Base-by-base conservation (phyloP, 2,797 vertebrate species). In the Trachurus trachurus region DNA sequence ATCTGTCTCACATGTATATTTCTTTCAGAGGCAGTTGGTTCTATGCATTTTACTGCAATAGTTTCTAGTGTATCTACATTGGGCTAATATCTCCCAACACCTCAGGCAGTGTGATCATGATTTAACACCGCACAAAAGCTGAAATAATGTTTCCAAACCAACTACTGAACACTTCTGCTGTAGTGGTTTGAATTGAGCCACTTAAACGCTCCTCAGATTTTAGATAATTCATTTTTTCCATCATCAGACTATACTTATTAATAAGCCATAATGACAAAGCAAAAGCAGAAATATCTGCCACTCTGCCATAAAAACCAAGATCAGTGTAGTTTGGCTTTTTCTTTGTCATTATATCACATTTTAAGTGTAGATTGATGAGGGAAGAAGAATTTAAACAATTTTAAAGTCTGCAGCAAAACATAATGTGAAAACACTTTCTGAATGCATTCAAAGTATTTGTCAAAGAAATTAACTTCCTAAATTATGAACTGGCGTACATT, bases 41-140 rank as follows among this genome's bases (percentile, higher is more conserved):
- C 40, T 52, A 4, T 31, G 56, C 37, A 84, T 73, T 68, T 78
- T 21, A 62, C 44, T 58, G 29, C 52, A 61, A 3, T 9, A 49
- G 9, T 16, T 63, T 67, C 10, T 29, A 29, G 15, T 21, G 13
- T 9, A 13, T 15, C 29, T 26, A 13, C 11, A 47, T 26, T 19
- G 12, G 7, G 31, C 45, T 22, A 22, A 50, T 21, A 47, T 54
- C 5, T 57, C 4, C 4, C 9, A 2, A 42, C 56, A 56, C 9
- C 15, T 15, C 2, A 3, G n/a, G 34, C 64, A 22, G 42, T 9
- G 5, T 22, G 22, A 40, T 74, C 29, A 21, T 19, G 15, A 29
- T 29, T 60, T 16, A 47, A 19, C 0, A 13, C 29, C 62, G 8
- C n/a, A 53, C 1, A 11, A 49, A 19, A 34, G 10, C 22, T 72